Conservation (phyloP, 2,113 vertebrate genomes). For the Daphoenositta chrysoptera region DNA sequence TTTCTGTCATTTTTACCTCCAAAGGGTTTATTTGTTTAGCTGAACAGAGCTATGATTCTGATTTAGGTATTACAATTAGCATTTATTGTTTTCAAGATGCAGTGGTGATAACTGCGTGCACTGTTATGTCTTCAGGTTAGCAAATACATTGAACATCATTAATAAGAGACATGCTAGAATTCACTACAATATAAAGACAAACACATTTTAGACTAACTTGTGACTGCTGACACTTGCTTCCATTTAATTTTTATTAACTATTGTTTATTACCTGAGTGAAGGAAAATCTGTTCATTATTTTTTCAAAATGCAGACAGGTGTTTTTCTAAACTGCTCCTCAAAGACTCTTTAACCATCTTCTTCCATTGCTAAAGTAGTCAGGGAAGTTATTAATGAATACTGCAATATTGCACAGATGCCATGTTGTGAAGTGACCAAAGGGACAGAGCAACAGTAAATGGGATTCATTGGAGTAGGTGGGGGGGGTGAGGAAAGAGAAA, state of each 20-base stretch:
- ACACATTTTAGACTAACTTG: background rate
- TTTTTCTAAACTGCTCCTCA: background rate
- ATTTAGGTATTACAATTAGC: background rate
- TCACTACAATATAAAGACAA: background rate
- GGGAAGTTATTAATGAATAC: conserved; percentile 31
- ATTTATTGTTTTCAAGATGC: background rate
- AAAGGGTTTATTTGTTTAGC: background rate
- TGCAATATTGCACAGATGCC: background rate
- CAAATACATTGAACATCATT: background rate
- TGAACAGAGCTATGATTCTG: background rate
- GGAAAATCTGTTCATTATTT: conserved; percentile 9
- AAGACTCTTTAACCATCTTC: background rate
- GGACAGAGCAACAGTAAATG: background rate
- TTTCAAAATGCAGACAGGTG: conserved; percentile 6
- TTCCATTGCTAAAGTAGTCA: background rate
- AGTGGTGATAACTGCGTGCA: background rate
- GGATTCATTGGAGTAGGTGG: background rate
- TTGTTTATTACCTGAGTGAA: conserved; percentile 20
- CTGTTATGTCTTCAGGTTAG: background rate
- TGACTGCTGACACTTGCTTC: background rate
- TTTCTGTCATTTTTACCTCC: background rate
- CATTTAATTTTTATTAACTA: conserved; percentile 49
- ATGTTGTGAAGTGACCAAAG: conserved; percentile 49
- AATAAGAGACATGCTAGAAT: background rate
- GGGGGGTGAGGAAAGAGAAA: background rate